Evolutionary conservation across 2,113 vertebrate genomes (phyloP), one percentile per base, ranked within the genome.

Genomic region (Nannospalax galili): DNA sequence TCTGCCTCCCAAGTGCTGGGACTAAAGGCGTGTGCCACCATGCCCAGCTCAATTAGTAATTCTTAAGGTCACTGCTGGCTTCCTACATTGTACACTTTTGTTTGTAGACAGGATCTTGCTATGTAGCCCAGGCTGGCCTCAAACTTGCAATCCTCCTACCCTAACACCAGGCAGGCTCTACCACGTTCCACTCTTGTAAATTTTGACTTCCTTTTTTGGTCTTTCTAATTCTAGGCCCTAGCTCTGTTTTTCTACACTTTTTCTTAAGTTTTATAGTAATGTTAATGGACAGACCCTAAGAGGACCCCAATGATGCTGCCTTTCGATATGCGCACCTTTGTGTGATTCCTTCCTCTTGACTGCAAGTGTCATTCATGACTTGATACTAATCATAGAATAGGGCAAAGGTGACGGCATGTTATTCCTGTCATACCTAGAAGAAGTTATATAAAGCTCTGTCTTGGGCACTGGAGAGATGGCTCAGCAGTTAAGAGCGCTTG

Each of bases 191-290:
- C 88, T 20, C 12, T 22, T 0, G 56, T 64, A 35, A 62, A 69
- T 64, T 84, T 58, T 58, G 5, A 87, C 58, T 93, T 93, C 37
- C n/a, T 89, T 87, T 77, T 58, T 67, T 69, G 37, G 35, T 77
- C 20, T 60, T 37, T 92, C 28, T 28, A 78, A 12, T 30, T 24
- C 80, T 77, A 73, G 64, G 64, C 80, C 65, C 37, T 20, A 56
- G 64, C 22, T 89, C 26, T 88, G 42, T 74, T 82, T 65, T 52
- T 42, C 42, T 93, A 35, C 35, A 60, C 28, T 8, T 93, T 90
- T 64, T 37, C 52, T 93, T 77, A 72, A 32, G 75, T 84, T 91
- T 93, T 84, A 20, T 12, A 77, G 74, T 92, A 73, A 88, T 20
- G 62, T 17, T 52, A n/a, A 62, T 73, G 52, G n/a, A 58, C 52